phyloP scores from a whole-genome alignment of 2,113 vertebrate genomes.

The Xerus inauris region DNA sequence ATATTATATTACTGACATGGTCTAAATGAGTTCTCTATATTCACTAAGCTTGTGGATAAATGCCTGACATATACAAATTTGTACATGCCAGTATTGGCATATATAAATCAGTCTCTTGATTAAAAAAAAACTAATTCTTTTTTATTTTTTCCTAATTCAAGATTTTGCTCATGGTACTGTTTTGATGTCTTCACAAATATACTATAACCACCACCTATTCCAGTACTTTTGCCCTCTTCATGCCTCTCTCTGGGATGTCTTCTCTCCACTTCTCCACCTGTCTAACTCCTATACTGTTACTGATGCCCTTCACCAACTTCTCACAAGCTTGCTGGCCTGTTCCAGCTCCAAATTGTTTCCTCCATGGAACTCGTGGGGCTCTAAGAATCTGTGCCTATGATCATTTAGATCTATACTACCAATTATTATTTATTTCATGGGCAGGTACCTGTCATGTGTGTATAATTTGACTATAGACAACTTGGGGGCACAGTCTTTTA shows the following conservation, averaged over 20 bases:
- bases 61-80: background rate
- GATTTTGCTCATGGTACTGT: conserved; percentile 5
- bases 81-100: background rate
- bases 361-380: background rate
- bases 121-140: conserved; percentile 19
- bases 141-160: conserved; percentile 24
- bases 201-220: background rate
- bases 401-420: background rate
- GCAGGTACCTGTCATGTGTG: background rate
- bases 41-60: background rate
- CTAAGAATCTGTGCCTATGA: background rate
- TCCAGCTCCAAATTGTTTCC: background rate
- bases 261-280: background rate
- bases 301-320: background rate
- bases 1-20: background rate
- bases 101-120: background rate
- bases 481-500: background rate
- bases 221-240: background rate
- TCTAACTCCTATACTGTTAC: background rate
- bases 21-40: conserved; percentile 35
- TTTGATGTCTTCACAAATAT: background rate
- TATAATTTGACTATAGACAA: background rate
- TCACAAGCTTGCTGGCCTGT: background rate
- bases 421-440: conserved; percentile 54
- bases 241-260: background rate